A percentile compares a stretch with the other conserved stretches of the same genome.
Evolutionary conservation across 2,888 invertebrate species (phyloP).

Genomic region (Sphaerophoria rueppellii): DNA sequence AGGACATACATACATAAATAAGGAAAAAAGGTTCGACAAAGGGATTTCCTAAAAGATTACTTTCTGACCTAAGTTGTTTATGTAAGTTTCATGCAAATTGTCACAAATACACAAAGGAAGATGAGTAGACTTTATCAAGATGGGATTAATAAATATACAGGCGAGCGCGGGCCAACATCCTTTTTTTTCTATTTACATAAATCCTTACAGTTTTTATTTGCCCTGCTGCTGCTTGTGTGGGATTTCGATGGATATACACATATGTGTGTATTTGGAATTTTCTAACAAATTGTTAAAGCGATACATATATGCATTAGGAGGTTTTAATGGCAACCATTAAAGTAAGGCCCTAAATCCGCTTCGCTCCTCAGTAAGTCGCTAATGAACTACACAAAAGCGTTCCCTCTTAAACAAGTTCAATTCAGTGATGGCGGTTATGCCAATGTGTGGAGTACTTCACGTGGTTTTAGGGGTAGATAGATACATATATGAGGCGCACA

Average conservation of each 20-base stretch:
- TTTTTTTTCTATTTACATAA: background rate
- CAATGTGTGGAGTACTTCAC: slow-evolving; percentile 12
- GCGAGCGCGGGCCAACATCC: slow-evolving; percentile 17
- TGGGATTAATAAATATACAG: slow-evolving; percentile 31
- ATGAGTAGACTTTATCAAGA: slow-evolving; percentile 48
- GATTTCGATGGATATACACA: background rate
- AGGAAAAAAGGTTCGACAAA: slow-evolving; percentile 31
- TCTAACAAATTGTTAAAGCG: slow-evolving; percentile 62
- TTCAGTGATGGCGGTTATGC: slow-evolving; percentile 18
- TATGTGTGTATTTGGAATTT: slow-evolving; percentile 19
- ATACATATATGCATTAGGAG: slow-evolving; percentile 53
- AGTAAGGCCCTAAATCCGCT: slow-evolving; percentile 19
- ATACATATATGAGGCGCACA: slow-evolving; percentile 13
- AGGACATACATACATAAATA: slow-evolving; percentile 5
- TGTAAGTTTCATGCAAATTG: slow-evolving; percentile 48
- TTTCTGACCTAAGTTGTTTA: slow-evolving; percentile 45
- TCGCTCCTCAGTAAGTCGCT: slow-evolving; percentile 40
- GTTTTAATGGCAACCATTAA: slow-evolving; percentile 54
- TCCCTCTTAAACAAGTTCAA: slow-evolving; percentile 32
- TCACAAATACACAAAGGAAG: slow-evolving; percentile 25
- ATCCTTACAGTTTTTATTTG: background rate
- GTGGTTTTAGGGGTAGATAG: slow-evolving; percentile 10
- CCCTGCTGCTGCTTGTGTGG: background rate
- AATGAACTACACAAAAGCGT: slow-evolving; percentile 53
- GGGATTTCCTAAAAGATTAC: slow-evolving; percentile 46